phyloP scores from a whole-genome alignment of 2,113 vertebrate species.

The Phalacrocorax aristotelis region DNA sequence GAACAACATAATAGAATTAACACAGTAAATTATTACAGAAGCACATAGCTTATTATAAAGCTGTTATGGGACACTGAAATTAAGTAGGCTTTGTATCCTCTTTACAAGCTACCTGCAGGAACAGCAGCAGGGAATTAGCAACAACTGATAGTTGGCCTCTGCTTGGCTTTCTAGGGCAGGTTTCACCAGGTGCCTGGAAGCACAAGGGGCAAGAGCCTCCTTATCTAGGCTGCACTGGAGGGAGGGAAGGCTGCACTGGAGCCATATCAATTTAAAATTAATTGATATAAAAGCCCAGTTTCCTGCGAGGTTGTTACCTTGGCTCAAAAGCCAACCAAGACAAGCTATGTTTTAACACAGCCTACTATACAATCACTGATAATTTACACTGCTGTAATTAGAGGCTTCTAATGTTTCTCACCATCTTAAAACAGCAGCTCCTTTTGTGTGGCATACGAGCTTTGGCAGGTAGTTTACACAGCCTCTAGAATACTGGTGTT shows the following conservation, averaged over 20 bases:
- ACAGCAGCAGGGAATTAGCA: background rate
- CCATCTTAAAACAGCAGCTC: background rate
- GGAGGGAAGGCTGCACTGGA: background rate
- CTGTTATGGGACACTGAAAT: background rate
- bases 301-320: background rate
- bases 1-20: background rate
- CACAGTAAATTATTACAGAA: background rate
- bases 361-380: background rate
- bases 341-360: background rate
- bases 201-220: fast-evolving
- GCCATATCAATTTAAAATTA: background rate
- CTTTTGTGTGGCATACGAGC: background rate
- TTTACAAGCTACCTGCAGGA: background rate
- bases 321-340: background rate
- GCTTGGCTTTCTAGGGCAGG: background rate
- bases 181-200: background rate
- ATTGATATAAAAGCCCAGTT: background rate
- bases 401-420: background rate
- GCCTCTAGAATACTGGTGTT: background rate
- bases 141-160: background rate
- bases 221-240: background rate
- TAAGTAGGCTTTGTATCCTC: background rate
- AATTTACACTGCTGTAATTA: background rate
- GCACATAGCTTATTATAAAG: background rate
- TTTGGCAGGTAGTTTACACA: background rate